Conservation (phyloP, 2,888 invertebrate genomes). For the Nipponacmea schrenckii region DNA sequence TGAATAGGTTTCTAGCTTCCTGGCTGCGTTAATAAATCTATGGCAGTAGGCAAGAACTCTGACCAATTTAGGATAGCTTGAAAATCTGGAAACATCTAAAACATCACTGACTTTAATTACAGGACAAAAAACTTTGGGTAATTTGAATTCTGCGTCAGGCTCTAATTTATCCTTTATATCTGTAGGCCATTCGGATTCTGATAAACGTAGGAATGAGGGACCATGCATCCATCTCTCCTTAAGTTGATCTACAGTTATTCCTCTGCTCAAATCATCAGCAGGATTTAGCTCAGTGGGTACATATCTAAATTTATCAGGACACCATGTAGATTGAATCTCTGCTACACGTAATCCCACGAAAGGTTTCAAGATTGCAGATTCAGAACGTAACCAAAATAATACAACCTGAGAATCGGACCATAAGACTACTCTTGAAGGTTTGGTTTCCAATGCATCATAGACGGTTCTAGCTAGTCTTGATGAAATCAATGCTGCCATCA, state of each 20-base stretch:
- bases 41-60: constrained; percentile 16
- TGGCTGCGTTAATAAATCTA: background rate
- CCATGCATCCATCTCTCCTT: constrained; percentile 16
- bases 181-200: background rate
- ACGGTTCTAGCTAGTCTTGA: constrained; percentile 20
- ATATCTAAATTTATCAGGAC: constrained; percentile 5
- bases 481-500: constrained; percentile 20
- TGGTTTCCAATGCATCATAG: constrained; percentile 11
- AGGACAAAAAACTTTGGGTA: background rate
- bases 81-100: too few relatives aligned
- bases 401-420: constrained; percentile 13
- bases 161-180: background rate
- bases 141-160: background rate
- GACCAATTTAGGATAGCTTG: too few relatives aligned
- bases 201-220: constrained; percentile 13
- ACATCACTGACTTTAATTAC: background rate
- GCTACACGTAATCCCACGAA: constrained; percentile 12
- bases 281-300: constrained; percentile 16
- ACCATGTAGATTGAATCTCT: constrained; percentile 18
- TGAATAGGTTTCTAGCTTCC: background rate
- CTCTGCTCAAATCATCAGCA: constrained; percentile 23
- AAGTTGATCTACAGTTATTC: constrained; percentile 10
- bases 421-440: constrained; percentile 4
- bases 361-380: constrained; percentile 12
- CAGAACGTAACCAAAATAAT: constrained; percentile 17